These are phyloP conservation scores for Poeciliopsis paucimaculata DNA, from an alignment of 2,797 vertebrate species.

Conservation along the genomic window DNA sequence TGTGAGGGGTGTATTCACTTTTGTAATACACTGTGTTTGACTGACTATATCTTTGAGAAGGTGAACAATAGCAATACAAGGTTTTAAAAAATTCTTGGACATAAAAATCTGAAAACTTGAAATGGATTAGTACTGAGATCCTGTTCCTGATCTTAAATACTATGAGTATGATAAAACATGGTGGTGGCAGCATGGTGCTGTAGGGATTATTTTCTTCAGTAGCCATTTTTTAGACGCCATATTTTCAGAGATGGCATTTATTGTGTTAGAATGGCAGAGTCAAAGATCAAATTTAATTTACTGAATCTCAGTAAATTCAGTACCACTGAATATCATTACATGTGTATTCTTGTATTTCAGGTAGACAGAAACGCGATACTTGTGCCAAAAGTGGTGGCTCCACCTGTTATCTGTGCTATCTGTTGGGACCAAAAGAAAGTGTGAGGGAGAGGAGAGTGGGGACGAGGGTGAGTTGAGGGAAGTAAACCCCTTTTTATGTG, in stretches of 20 bases:
- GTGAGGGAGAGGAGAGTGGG: slow-evolving; percentile 58
- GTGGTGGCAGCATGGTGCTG: not conserved
- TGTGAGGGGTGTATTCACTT: not conserved
- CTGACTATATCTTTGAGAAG: no score
- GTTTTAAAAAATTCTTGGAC: no score
- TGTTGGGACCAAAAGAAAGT: slow-evolving; percentile 62
- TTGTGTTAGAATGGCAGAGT: not conserved
- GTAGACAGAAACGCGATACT: slow-evolving; percentile 67
- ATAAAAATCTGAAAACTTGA: no score
- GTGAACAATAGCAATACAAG: no score
- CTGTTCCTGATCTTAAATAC: no score
- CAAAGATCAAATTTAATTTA: not conserved
- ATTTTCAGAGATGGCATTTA: not conserved
- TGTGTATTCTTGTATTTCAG: slow-evolving; percentile 60
- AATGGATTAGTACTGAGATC: no score
- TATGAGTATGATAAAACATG: not conserved
- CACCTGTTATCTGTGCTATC: slow-evolving; percentile 73
- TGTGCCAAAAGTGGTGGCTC: slow-evolving; percentile 56
- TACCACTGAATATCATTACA: no score
- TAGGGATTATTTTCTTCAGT: not conserved
- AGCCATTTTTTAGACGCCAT: not conserved
- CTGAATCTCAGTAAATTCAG: no score
- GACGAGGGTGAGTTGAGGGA: slow-evolving; percentile 53
- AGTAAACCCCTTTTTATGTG: slow-evolving; percentile 60
- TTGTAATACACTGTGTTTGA: not conserved